Percentiles rank a stretch among this genome's conserved stretches.
These are phyloP conservation scores for Acanthiza pusilla DNA, from an alignment of 2,797 vertebrate genomes.

Conservation along the genomic window DNA sequence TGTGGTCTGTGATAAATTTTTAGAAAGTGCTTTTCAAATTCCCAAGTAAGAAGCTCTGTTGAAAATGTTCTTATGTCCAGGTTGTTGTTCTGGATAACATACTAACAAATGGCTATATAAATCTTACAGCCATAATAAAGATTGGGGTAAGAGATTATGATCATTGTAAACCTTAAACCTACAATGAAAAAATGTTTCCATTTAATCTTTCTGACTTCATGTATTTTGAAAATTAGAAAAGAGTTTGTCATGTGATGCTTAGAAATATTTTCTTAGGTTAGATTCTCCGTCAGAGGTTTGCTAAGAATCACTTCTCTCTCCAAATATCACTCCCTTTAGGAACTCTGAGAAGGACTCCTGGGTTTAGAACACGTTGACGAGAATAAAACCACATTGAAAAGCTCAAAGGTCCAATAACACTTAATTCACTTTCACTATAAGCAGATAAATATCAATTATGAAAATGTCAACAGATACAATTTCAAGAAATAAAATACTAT, in stretches of 20 bases:
- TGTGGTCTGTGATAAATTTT: constrained; percentile 36
- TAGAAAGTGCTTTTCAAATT: constrained; percentile 41
- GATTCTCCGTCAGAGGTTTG: not conserved
- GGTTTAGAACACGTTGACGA: not conserved
- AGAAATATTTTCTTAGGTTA: not conserved
- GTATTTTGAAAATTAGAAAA: not conserved
- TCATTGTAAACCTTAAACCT: not conserved
- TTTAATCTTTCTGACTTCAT: not conserved
- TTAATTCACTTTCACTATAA: not conserved
- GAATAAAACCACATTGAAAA: not conserved
- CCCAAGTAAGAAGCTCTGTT: not conserved
- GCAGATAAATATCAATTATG: not conserved
- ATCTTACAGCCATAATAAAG: not conserved
- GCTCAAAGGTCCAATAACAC: not conserved
- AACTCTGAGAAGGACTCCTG: not conserved
- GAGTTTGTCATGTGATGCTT: not conserved
- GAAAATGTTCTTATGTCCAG: constrained; percentile 9
- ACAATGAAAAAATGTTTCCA: not conserved
- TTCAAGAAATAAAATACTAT: not conserved
- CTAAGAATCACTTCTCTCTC: not conserved
- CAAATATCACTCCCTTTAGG: not conserved
- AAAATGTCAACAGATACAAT: not conserved
- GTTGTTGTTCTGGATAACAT: not conserved
- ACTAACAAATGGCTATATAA: not conserved
- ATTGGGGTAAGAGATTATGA: not conserved